Conservation (phyloP, 2,797 vertebrate genomes). For the Coregonus sp. region DNA sequence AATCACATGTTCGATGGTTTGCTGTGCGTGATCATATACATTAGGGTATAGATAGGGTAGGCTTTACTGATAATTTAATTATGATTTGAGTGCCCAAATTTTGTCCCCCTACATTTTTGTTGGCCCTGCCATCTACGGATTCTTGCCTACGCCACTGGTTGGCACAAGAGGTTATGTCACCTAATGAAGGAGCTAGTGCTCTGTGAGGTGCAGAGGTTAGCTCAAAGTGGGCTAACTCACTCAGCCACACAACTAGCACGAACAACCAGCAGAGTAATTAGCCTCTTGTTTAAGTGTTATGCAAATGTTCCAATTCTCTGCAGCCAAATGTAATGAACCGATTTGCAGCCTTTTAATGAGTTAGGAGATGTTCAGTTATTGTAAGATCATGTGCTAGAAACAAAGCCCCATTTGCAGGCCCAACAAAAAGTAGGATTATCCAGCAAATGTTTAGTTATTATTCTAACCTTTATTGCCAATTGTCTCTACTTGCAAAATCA, state of each 20-base stretch:
- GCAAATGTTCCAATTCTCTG: too few species aligned
- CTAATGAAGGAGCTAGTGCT: background rate
- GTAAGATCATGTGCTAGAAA: too few species aligned
- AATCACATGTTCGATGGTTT: too few species aligned
- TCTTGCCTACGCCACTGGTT: too few species aligned
- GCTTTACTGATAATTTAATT: too few species aligned
- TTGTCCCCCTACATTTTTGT: too few species aligned
- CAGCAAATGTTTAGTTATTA: background rate
- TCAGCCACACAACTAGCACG: background rate
- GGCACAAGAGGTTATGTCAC: background rate
- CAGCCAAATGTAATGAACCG: too few species aligned
- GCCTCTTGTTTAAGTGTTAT: background rate
- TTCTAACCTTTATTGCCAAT: slow-evolving; percentile 8
- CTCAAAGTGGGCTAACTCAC: background rate
- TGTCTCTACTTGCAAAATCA: background rate
- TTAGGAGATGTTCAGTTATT: background rate
- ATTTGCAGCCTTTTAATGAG: too few species aligned
- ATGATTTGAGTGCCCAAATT: too few species aligned
- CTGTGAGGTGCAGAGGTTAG: background rate
- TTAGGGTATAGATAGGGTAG: too few species aligned
- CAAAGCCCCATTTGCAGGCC: background rate
- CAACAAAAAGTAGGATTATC: background rate
- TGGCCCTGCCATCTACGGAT: too few species aligned
- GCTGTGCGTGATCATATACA: too few species aligned
- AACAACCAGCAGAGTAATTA: background rate